Conservation (phyloP, 2,797 vertebrate genomes). For the Melanotaenia trifasciata region DNA sequence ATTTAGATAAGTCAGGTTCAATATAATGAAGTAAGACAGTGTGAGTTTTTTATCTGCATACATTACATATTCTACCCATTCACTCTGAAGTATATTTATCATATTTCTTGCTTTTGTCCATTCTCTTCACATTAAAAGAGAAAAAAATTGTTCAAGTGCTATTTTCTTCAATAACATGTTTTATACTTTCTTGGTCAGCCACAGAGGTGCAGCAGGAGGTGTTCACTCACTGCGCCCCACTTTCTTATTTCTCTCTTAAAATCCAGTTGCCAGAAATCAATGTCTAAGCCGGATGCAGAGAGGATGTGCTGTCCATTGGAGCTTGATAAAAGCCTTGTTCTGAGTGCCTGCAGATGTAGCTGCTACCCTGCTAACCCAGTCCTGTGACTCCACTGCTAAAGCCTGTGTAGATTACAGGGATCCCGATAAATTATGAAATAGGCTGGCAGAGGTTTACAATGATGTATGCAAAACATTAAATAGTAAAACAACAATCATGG, state of each 20-base stretch:
- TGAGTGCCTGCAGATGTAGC: constrained; percentile 46
- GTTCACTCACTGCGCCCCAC: constrained; percentile 10
- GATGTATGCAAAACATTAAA: constrained; percentile 21
- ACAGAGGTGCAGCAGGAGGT: not conserved
- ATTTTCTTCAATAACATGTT: constrained; percentile 22
- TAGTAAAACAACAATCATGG: constrained; percentile 2
- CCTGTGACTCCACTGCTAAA: constrained; percentile 32
- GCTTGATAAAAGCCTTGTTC: constrained; percentile 48
- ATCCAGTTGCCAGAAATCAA: constrained; percentile 45
- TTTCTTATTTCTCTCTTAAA: constrained; percentile 21
- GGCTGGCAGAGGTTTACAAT: not conserved
- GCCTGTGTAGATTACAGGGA: constrained; percentile 22
- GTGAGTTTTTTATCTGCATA: not conserved
- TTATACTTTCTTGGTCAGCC: not conserved
- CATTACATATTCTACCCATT: not conserved
- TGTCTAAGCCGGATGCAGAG: constrained; percentile 23
- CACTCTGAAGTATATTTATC: constrained; percentile 8
- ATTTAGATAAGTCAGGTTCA: not conserved
- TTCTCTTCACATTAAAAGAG: not conserved
- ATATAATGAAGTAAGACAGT: not conserved
- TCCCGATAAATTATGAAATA: not conserved
- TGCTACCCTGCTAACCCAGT: constrained; percentile 37
- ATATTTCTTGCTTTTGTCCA: not conserved
- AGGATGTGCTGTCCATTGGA: constrained; percentile 20
- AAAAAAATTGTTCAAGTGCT: not conserved